Evolutionary conservation across 2,113 vertebrate species (phyloP).

Genomic region (Anoura caudifer): DNA sequence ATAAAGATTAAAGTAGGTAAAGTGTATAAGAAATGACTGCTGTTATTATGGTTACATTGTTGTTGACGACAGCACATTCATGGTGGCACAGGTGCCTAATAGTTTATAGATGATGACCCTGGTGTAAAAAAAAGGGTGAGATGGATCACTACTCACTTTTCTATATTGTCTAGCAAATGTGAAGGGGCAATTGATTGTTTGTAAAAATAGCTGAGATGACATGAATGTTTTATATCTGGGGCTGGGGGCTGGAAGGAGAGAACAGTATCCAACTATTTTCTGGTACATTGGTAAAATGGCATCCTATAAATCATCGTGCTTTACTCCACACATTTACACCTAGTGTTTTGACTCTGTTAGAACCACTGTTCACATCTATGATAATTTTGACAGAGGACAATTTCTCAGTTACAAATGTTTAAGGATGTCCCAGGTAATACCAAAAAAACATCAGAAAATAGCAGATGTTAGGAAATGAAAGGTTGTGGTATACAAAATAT

Average conservation of each 20-base stretch:
- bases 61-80: background rate
- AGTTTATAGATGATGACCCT: background rate
- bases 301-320: background rate
- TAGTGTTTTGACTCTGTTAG: background rate
- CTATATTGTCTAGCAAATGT: background rate
- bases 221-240: background rate
- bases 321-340: background rate
- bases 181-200: background rate
- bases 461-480: background rate
- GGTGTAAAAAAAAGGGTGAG: background rate
- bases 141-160: background rate
- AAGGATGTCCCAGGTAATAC: background rate
- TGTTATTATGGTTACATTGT: background rate
- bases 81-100: background rate
- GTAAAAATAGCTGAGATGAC: background rate
- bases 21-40: background rate
- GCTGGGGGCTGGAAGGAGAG: background rate
- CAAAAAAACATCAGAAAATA: constrained; percentile 3
- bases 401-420: constrained; percentile 41
- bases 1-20: background rate
- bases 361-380: background rate
- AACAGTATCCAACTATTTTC: background rate
- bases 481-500: background rate
- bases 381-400: background rate
- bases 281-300: background rate